Evolutionary conservation across 2,113 vertebrate species (phyloP).

Genomic region (Chloebia gouldiae): DNA sequence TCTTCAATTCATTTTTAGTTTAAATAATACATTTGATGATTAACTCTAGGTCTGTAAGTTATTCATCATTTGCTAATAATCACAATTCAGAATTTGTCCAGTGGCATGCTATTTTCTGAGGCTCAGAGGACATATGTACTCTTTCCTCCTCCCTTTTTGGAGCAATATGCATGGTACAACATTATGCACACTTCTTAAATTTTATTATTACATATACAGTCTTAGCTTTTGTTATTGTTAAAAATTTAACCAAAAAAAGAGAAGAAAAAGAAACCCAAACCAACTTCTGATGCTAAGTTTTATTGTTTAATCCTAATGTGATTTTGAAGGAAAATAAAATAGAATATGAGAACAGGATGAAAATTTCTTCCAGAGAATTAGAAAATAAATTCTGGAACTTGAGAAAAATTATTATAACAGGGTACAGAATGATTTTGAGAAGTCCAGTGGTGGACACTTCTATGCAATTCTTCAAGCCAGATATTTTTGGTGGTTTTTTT

Average conservation of each 20-base stretch:
- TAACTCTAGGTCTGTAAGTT: neutral
- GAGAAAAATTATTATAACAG: neutral
- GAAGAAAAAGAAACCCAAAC: neutral
- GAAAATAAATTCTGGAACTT: neutral
- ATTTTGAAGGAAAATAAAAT: neutral
- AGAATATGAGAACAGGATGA: neutral
- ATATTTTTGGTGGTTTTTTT: neutral
- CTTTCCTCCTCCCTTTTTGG: neutral
- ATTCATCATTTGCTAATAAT: conserved; percentile 7
- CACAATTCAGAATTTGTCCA: neutral
- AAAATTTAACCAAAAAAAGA: neutral
- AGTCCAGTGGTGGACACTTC: neutral
- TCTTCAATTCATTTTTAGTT: conserved; percentile 41
- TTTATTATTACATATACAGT: neutral
- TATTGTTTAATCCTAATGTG: neutral
- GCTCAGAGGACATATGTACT: neutral
- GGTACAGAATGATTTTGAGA: neutral
- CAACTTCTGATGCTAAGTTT: neutral
- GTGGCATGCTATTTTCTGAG: neutral
- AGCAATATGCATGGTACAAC: neutral
- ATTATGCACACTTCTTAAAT: neutral
- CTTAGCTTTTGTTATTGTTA: neutral
- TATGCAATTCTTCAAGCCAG: neutral
- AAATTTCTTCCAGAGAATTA: neutral
- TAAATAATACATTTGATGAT: conserved; percentile 28